Base-by-base conservation (phyloP, 1,140 invertebrate genomes). In the Drosophila sucinea region DNA sequence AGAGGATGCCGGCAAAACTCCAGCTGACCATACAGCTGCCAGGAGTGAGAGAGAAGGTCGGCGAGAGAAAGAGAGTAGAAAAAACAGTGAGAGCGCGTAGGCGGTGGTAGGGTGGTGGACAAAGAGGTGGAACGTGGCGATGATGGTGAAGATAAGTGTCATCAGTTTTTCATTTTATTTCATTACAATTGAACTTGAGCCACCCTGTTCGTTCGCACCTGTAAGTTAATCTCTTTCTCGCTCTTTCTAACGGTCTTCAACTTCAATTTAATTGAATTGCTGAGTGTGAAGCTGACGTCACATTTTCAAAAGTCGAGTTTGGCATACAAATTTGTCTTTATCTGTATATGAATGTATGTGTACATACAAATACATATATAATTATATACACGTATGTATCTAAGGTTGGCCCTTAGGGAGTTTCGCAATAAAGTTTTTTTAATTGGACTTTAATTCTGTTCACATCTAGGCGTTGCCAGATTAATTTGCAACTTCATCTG, bases 381-480 rank as follows among this genome's bases (percentile, higher is more conserved):
- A 40, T 61, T 73, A 30, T 61, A 60, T 38, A 10, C 32, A 27
- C 1, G 10, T 27, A 51, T 23, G 17, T 55, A 29, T 40, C 38
- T 27, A n/a, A 51, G 30, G 67, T 30, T 32, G 30, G 30, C 41
- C 72, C 47, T 32, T 25, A 25, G 58, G 55, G 71, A 74, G 7
- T 74, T 32, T 27, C 4, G 4, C 44, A 2, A 7, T 8, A 58
- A 73, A 54, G 17, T 38, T 40, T 41, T 57, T 51, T 62, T 75
- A 47, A 47, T 5, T 57, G 60, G 64, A n/a, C 58, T 68, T 61
- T 51, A 58, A 61, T 62, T 75, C 41, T 32, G 2, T 56, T 44
- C 30, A 58, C 17, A 33, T 35, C 1, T 3, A 41, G 23, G 33
- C 57, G 51, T 66, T 73, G 71, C 71, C 70, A 73, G 69, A 73